These are phyloP conservation scores for Zygaena filipendulae DNA, from an alignment of 2,888 invertebrate genomes.

Conservation along the genomic window DNA sequence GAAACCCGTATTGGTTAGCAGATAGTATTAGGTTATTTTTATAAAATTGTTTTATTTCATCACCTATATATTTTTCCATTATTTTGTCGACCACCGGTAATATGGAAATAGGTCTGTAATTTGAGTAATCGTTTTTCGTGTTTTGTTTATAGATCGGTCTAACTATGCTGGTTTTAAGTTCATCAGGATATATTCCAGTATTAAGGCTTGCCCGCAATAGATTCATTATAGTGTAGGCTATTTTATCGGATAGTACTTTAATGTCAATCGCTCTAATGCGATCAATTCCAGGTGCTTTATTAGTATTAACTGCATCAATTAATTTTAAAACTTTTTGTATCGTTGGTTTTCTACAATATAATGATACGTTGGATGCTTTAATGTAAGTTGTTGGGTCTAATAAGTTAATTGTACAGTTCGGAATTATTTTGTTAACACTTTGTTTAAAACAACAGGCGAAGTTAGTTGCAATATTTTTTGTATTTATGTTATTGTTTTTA, in stretches of 20 bases:
- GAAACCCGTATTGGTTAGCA: conserved; percentile 6
- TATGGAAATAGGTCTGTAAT: conserved; percentile 3
- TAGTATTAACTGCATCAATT: too few species aligned
- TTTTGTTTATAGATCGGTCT: conserved; percentile 5
- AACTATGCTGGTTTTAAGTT: too few species aligned
- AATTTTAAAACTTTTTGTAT: conserved; percentile 10
- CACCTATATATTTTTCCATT: conserved; percentile 2
- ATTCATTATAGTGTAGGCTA: too few species aligned
- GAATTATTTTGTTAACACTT: conserved; percentile 6
- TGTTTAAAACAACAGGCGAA: conserved; percentile 5
- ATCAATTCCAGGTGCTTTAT: conserved; percentile 4
- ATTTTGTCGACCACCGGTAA: conserved; percentile 4
- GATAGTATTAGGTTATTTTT: conserved; percentile 1
- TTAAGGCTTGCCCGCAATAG: not conserved
- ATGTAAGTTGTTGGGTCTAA: conserved; percentile 1
- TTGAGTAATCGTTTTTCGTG: not conserved
- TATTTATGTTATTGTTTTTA: conserved; percentile 3
- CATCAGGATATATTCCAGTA: conserved; percentile 3
- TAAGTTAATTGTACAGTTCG: conserved; percentile 4
- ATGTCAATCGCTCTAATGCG: too few species aligned
- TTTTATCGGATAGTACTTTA: too few species aligned
- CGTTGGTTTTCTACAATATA: conserved; percentile 4
- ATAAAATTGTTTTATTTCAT: not conserved
- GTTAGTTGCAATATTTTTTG: conserved; percentile 6
- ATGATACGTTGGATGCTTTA: conserved; percentile 3